Base-by-base conservation (phyloP, 2,797 vertebrate genomes). In the Liparis tanakae region DNA sequence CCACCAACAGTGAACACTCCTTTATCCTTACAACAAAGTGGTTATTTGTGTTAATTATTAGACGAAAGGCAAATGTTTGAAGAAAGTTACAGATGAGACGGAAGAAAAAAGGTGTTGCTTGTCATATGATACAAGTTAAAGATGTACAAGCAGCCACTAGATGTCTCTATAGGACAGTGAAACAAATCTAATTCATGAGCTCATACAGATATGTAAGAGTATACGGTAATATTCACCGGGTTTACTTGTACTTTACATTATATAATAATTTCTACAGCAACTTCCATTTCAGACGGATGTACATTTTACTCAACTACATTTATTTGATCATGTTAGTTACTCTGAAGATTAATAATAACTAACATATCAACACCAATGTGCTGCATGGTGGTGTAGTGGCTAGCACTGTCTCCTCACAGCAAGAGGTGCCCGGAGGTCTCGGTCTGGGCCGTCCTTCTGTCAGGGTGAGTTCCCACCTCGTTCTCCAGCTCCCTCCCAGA, bases 111-210 rank as follows among this genome's bases (percentile, higher is more conserved):
- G 0, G 39, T 10, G 0, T 13, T 58, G 13, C 17, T 25, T n/a
- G 12, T 39, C 8, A 1, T 22, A 12, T 50, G 39, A 6, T 6
- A 30, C 25, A 30, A 3, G 6, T 25, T 1, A 20, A 50, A 18
- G 14, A 14, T 30, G 8, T 63, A 33, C 6, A 5, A 62, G 7
- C 3, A 51, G 30, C 78, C 89, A 82, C 67, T 80, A 81, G 86
- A 61, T 74, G 90, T 81, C 91, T 72, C 83, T 86, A 10, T n/a
- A 77, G 72, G 72, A 74, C 48, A 67, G 18, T 50, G 1, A 68
- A 81, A 76, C 10, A 12, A 10, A 53, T 59, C 13, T 1, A 18
- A 10, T 36, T 2, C 2, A 1, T 13, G 25, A 63, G 14, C 36
- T 51, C 10, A 54, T 10, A 18, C 12, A 66, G 3, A 48, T 37